phyloP scores from a whole-genome alignment of 2,113 vertebrate species.

The Monarcha castaneiventris region DNA sequence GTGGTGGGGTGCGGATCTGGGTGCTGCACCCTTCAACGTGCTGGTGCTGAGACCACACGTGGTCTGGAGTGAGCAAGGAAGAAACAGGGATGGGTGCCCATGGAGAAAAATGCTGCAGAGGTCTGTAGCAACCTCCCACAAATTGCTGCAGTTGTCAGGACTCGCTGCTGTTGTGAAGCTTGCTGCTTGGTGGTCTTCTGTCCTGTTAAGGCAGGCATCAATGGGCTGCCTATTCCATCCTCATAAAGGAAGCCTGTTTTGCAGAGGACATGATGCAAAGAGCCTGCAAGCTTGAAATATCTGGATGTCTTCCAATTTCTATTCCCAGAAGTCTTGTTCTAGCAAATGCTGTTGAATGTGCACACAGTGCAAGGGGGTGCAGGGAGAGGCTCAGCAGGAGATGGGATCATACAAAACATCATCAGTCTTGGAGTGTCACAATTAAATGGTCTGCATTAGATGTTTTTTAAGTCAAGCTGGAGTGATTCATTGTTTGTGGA shows the following conservation, averaged over 20 bases:
- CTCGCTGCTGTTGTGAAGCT: neutral
- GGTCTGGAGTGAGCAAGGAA: neutral
- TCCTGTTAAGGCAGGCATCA: neutral
- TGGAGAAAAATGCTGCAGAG: neutral
- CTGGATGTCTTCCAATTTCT: conserved; percentile 41
- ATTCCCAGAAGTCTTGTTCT: conserved; percentile 45
- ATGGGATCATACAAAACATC: neutral
- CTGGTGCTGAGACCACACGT: accelerated
- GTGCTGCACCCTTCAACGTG: accelerated
- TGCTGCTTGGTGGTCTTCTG: neutral
- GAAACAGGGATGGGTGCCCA: neutral
- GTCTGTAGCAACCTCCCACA: neutral
- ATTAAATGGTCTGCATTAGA: neutral
- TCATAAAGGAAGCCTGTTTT: conserved; percentile 36
- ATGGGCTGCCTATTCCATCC: neutral
- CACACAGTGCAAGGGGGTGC: neutral
- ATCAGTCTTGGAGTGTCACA: neutral
- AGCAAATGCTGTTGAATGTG: neutral
- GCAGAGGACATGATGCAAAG: conserved; percentile 28
- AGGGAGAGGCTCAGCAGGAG: neutral
- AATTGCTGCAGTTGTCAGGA: neutral
- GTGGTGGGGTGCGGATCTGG: accelerated
- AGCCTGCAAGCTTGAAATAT: conserved; percentile 25
- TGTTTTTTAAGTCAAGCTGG: neutral
- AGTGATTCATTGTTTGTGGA: neutral